phyloP scores from a whole-genome alignment of 2,797 vertebrate genomes.

The Danio jaintianensis region DNA sequence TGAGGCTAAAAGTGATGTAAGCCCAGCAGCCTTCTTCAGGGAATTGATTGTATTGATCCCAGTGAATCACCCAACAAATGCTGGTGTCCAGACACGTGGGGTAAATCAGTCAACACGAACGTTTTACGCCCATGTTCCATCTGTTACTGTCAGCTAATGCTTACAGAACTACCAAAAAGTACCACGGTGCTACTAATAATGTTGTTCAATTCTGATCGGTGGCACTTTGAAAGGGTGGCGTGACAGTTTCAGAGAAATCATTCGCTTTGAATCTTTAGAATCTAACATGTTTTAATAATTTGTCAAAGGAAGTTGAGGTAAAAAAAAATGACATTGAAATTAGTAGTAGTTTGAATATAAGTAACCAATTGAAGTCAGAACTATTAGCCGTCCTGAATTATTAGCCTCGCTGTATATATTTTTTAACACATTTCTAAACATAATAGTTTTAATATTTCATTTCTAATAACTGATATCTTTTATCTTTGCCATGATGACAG shows the following conservation, averaged over 20 bases:
- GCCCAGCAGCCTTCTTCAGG: background rate
- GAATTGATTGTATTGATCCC: slow-evolving; percentile 30
- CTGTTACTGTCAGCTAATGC: background rate
- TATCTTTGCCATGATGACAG: too few relatives aligned
- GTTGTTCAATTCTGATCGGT: too few relatives aligned
- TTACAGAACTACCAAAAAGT: slow-evolving; percentile 3
- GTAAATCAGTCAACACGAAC: slow-evolving; percentile 5
- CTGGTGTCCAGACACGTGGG: slow-evolving; percentile 20
- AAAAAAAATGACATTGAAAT: too few relatives aligned
- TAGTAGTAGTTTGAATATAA: too few relatives aligned
- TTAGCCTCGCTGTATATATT: too few relatives aligned
- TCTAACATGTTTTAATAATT: background rate
- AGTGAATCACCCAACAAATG: slow-evolving; percentile 29
- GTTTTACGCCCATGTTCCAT: slow-evolving; percentile 19
- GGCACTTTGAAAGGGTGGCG: background rate
- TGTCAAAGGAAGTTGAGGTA: background rate
- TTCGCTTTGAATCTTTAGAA: background rate
- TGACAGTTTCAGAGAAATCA: background rate
- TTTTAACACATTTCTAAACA: too few relatives aligned
- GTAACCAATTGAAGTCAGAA: too few relatives aligned
- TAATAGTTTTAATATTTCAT: too few relatives aligned
- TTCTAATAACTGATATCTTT: too few relatives aligned
- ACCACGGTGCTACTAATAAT: background rate
- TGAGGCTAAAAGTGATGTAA: slow-evolving; percentile 30
- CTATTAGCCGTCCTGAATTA: too few relatives aligned